These are phyloP conservation scores for Orchestia grillus DNA, from an alignment of 1,140 invertebrate species.

Conservation along the genomic window DNA sequence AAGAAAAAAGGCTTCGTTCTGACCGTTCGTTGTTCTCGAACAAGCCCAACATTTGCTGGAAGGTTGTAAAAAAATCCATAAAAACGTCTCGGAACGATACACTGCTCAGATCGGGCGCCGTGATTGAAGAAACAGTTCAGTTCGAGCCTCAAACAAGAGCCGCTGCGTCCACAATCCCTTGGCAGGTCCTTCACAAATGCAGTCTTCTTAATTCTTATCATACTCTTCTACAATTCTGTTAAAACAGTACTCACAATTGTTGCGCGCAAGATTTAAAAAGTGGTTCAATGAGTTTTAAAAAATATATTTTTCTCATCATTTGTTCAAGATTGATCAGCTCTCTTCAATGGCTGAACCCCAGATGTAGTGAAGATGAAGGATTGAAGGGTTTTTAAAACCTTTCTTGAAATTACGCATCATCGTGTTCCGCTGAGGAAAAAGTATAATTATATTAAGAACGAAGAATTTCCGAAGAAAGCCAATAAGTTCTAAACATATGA, in stretches of 20 bases:
- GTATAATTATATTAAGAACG: no score
- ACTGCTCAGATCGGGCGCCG: neutral
- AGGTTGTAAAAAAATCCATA: slow-evolving; percentile 35
- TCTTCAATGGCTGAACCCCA: no score
- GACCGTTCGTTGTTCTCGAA: neutral
- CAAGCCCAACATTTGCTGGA: slow-evolving; percentile 11
- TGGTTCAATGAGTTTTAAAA: neutral
- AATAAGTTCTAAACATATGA: no score
- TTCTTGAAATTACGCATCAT: no score
- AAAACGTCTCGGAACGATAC: slow-evolving; percentile 29
- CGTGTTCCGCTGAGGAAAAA: no score
- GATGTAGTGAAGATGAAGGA: no score
- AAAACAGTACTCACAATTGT: no score
- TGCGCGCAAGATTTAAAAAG: neutral
- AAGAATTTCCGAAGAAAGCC: no score
- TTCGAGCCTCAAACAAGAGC: neutral
- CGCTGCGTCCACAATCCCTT: neutral
- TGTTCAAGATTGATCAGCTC: no score
- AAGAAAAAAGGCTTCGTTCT: neutral
- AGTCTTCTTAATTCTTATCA: neutral
- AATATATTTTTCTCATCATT: neutral
- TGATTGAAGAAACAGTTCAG: slow-evolving; percentile 29
- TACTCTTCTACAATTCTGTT: neutral
- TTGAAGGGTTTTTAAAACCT: no score
- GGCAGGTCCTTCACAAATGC: neutral